phyloP scores from a whole-genome alignment of 92 coral and sea anemone genomes.

The Palythoa heliodiscus region DNA sequence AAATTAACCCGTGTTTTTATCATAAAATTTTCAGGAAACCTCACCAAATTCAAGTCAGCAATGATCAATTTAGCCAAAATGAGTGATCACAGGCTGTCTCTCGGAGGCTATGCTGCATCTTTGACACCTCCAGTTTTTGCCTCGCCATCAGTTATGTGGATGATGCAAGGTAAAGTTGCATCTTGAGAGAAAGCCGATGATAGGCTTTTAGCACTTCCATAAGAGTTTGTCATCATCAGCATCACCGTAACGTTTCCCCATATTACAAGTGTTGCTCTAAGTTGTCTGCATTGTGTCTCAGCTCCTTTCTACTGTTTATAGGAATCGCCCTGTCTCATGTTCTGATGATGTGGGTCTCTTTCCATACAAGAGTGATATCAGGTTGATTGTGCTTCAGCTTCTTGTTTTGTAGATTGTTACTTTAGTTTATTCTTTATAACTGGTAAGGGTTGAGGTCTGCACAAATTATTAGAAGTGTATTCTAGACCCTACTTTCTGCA shows the following conservation, averaged over 20 bases:
- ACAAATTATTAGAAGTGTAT: too few relatives aligned
- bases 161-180: conserved; percentile 70
- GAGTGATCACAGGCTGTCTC: conserved; percentile 57
- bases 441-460: too few relatives aligned
- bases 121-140: conserved; percentile 63
- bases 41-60: conserved; percentile 66
- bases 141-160: conserved; percentile 86
- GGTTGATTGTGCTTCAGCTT: too few relatives aligned
- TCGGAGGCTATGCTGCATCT: conserved; percentile 1
- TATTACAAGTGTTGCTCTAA: too few relatives aligned
- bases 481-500: too few relatives aligned
- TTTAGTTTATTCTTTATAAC: too few relatives aligned
- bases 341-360: too few relatives aligned
- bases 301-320: too few relatives aligned
- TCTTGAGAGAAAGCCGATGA: background rate
- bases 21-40: conserved; percentile 54
- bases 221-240: background rate
- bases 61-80: conserved; percentile 77
- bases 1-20: background rate
- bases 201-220: background rate
- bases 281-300: too few relatives aligned
- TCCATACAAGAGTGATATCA: too few relatives aligned
- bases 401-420: too few relatives aligned
- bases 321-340: too few relatives aligned
- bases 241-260: background rate